Percentiles rank a stretch among this genome's conserved stretches.
Evolutionary conservation across 2,888 invertebrate species (phyloP).

Genomic region (Eupeodes luniger): DNA sequence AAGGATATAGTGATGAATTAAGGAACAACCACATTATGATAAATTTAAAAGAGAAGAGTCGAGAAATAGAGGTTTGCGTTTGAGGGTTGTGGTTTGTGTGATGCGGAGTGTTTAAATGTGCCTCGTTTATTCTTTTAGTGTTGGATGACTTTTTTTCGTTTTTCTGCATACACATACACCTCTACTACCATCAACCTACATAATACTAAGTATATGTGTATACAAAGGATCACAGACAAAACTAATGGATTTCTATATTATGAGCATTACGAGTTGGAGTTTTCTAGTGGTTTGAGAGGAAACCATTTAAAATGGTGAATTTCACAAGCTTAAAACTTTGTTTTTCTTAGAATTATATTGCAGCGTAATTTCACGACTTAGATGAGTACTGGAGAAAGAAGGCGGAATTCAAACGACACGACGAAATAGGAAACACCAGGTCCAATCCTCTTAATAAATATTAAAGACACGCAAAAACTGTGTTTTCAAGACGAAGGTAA

Average conservation of each 20-base stretch:
- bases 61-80: background rate
- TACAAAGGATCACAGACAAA: conserved; percentile 8
- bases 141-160: background rate
- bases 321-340: background rate
- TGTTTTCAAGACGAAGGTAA: no score
- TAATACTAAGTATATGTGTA: background rate
- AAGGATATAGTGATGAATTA: conserved; percentile 63
- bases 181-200: background rate
- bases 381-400: no score
- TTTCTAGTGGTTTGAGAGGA: conserved; percentile 39
- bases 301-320: conserved; percentile 32
- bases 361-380: no score
- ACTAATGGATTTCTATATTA: conserved; percentile 67
- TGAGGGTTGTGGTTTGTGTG: background rate
- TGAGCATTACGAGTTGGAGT: conserved; percentile 57
- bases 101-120: conserved; percentile 23
- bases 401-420: no score
- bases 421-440: no score
- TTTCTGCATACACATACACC: background rate
- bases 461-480: no score
- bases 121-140: conserved; percentile 11
- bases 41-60: conserved; percentile 31
- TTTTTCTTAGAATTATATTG: no score
- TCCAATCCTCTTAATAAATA: no score
- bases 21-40: conserved; percentile 64